Percentiles rank a stretch among this genome's conserved stretches.
These are phyloP conservation scores for Conistra vaccinii DNA, from an alignment of 2,888 invertebrate species.

Conservation along the genomic window DNA sequence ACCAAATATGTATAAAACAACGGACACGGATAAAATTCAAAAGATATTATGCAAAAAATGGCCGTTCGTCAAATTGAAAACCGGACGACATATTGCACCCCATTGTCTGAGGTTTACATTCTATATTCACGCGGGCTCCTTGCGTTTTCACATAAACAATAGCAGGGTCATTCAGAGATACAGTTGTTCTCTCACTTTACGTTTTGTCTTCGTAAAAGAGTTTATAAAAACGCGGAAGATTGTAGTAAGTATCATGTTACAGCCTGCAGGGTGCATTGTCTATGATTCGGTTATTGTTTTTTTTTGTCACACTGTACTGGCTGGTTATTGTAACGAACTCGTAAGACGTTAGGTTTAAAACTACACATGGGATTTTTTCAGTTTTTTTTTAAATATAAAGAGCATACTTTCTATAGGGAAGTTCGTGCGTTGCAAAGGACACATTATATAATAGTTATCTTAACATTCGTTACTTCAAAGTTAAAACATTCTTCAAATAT, in stretches of 20 bases:
- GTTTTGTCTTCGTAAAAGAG: constrained; percentile 42
- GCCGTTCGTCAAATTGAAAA: constrained; percentile 32
- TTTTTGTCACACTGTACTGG: constrained; percentile 10
- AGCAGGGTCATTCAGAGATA: constrained; percentile 57
- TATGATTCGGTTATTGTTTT: constrained; percentile 59
- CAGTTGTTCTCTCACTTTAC: constrained; percentile 39
- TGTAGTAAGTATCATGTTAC: constrained; percentile 51
- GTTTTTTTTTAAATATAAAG: neutral
- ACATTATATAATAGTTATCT: neutral
- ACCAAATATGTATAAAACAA: constrained; percentile 1
- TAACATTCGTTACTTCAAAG: neutral
- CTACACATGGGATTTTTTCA: neutral
- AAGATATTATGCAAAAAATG: constrained; percentile 40
- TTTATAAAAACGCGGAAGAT: constrained; percentile 47
- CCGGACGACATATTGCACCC: constrained; percentile 45
- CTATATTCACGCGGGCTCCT: constrained; percentile 44
- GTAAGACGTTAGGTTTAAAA: constrained; percentile 3
- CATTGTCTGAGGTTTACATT: constrained; percentile 50
- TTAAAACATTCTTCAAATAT: neutral
- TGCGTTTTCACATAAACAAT: constrained; percentile 63
- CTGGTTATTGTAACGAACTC: constrained; percentile 37
- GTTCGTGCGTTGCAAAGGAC: neutral
- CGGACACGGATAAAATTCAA: constrained; percentile 1
- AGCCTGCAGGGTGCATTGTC: constrained; percentile 50
- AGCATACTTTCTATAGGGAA: neutral